phyloP scores from a whole-genome alignment of 2,113 vertebrate genomes.

The Grus americana region DNA sequence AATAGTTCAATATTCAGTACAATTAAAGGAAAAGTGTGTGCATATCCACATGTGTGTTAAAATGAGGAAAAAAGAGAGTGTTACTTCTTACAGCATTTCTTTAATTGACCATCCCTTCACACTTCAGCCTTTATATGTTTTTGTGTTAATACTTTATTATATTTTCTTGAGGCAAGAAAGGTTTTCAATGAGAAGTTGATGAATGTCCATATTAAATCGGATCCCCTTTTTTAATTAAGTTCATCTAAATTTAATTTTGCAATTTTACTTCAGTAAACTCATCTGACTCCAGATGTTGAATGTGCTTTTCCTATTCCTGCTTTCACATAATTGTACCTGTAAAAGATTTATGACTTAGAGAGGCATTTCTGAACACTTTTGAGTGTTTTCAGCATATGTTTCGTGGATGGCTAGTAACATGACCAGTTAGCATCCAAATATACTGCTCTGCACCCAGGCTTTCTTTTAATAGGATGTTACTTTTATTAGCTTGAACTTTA shows the following conservation, averaged over 20 bases:
- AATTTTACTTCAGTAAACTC: slow-evolving; percentile 84
- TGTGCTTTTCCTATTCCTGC: slow-evolving; percentile 75
- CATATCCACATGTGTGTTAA: neutral
- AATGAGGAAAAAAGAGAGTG: neutral
- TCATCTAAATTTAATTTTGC: slow-evolving; percentile 88
- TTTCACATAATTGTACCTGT: slow-evolving; percentile 80
- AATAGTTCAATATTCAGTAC: slow-evolving; percentile 26
- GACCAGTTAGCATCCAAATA: slow-evolving; percentile 64
- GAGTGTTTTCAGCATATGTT: slow-evolving; percentile 67
- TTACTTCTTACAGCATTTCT: slow-evolving; percentile 8
- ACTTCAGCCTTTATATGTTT: slow-evolving; percentile 54
- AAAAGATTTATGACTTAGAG: slow-evolving; percentile 83
- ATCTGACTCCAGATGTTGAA: slow-evolving; percentile 83
- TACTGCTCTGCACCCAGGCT: slow-evolving; percentile 1
- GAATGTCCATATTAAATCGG: slow-evolving; percentile 78
- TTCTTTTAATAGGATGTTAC: slow-evolving; percentile 52
- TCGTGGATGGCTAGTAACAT: slow-evolving; percentile 66
- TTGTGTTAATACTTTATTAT: slow-evolving; percentile 65
- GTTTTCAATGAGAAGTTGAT: slow-evolving; percentile 75
- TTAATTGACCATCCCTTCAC: slow-evolving; percentile 57
- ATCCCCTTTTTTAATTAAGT: slow-evolving; percentile 81
- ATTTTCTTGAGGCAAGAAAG: slow-evolving; percentile 67
- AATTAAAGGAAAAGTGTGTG: neutral
- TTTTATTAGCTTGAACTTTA: slow-evolving; percentile 68
- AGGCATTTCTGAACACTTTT: slow-evolving; percentile 75